Base-by-base conservation (phyloP, 2,797 vertebrate genomes). In the Sebastes matsubarae region DNA sequence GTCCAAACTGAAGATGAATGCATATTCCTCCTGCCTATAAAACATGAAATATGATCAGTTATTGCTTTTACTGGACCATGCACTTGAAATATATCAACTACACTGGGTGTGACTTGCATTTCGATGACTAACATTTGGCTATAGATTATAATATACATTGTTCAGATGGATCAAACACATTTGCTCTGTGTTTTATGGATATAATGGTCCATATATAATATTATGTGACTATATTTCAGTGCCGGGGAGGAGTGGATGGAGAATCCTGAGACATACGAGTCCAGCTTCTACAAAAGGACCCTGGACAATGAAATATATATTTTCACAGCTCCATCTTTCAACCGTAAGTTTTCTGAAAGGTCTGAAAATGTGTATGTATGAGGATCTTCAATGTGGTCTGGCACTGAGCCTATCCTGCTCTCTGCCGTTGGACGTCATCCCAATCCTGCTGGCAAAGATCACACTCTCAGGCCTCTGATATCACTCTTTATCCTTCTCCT, bases 271-370 rank as follows among this genome's bases (percentile, higher is more conserved):
- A 98, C 97, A 6, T 99, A 99, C 2, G 98, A 99, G 89, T 96
- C 97, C 79, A 99, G 98, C 90, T 99, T 98, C 95, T 99, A 99
- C 94, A 99, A 99, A 90, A 95, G 98, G 83, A 97, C 97, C 85
- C 96, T 99, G 86, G 98, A 99, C 95, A 99, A 99, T 82, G 97
- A 98, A 82, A 97, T 98, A 84, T 99, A 99, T 90, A 97, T 99
- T 92, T 99, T 99, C 93, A 99, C 98, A 32, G 97, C 98, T 75
- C 98, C 98, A 0, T 95, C 95, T 93, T 97, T 98, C 92, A 99
- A 97, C 93, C 96, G 98, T 99, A 97, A 96, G 98, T 90, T 77
- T 84, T 34, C 64, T 50, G 22, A 73, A 63, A 38, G 52, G 42
- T 82, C 73, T 13, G 8, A 36, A 20, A n/a, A 16, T 75, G 54